These are phyloP conservation scores for Drosophila nr. perissopoda DNA, from an alignment of 2,888 invertebrate species.

Conservation along the genomic window DNA sequence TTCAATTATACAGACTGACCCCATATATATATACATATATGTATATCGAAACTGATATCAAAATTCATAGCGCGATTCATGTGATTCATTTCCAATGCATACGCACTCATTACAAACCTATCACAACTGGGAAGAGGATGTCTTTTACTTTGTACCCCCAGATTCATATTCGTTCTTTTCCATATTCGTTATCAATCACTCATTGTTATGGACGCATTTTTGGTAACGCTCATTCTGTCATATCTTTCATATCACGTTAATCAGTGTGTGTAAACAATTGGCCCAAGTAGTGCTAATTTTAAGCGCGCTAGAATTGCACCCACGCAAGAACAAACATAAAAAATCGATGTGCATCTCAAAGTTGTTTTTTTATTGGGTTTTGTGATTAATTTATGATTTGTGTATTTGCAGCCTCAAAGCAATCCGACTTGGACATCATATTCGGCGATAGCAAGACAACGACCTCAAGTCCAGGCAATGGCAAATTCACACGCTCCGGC, in stretches of 20 bases:
- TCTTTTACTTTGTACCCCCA: neutral
- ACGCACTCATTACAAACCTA: conserved; percentile 22
- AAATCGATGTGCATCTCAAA: conserved; percentile 56
- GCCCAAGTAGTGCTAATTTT: conserved; percentile 67
- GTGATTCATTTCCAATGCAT: conserved; percentile 24
- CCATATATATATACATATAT: conserved; percentile 1
- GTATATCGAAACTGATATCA: neutral
- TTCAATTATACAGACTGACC: conserved; percentile 15
- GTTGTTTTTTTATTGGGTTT: neutral
- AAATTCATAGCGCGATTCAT: conserved; percentile 9
- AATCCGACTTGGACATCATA: conserved; percentile 83
- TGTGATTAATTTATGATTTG: conserved; percentile 24
- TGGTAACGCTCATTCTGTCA: conserved; percentile 62
- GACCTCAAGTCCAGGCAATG: conserved; percentile 58
- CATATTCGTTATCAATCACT: conserved; percentile 18
- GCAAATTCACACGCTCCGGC: conserved; percentile 81
- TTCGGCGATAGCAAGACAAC: conserved; percentile 76
- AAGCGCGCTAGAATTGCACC: conserved; percentile 63
- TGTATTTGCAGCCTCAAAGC: conserved; percentile 80
- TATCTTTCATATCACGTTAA: conserved; percentile 47
- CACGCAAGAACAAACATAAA: conserved; percentile 40
- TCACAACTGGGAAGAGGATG: neutral
- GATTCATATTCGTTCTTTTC: neutral
- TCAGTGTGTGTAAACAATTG: conserved; percentile 59
- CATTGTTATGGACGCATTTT: conserved; percentile 33